Conservation (phyloP, 2,113 vertebrate species). For the Megalops atlanticus region DNA sequence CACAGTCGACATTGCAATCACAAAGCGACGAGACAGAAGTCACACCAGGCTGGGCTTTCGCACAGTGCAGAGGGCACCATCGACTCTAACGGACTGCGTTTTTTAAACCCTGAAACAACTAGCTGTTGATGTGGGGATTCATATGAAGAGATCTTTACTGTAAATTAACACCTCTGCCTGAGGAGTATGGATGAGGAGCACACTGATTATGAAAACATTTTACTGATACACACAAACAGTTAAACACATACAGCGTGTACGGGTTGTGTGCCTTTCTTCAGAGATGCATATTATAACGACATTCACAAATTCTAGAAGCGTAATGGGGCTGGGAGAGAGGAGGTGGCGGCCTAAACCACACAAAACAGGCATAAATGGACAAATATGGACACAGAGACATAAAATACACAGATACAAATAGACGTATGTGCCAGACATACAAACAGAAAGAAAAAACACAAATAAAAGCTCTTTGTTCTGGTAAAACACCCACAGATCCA, state of each 20-base stretch:
- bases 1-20: too few species aligned
- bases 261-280: not conserved
- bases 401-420: not conserved
- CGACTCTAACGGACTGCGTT: too few species aligned
- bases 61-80: too few species aligned
- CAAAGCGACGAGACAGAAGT: too few species aligned
- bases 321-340: not conserved
- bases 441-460: not conserved
- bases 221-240: not conserved
- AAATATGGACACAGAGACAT: constrained; percentile 39
- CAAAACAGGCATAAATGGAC: constrained; percentile 55
- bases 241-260: not conserved
- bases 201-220: not conserved
- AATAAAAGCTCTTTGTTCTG: not conserved
- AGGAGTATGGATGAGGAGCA: not conserved
- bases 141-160: too few species aligned
- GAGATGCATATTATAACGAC: not conserved
- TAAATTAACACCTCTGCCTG: not conserved
- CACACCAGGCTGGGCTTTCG: too few species aligned
- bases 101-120: too few species aligned
- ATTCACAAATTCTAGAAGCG: not conserved
- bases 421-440: not conserved
- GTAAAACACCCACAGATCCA: not conserved
- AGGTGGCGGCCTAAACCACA: constrained; percentile 22
- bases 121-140: too few species aligned